Evolutionary conservation across 2,113 vertebrate genomes (phyloP), one percentile per base, ranked within the genome.

Genomic region (Carassius carassius): DNA sequence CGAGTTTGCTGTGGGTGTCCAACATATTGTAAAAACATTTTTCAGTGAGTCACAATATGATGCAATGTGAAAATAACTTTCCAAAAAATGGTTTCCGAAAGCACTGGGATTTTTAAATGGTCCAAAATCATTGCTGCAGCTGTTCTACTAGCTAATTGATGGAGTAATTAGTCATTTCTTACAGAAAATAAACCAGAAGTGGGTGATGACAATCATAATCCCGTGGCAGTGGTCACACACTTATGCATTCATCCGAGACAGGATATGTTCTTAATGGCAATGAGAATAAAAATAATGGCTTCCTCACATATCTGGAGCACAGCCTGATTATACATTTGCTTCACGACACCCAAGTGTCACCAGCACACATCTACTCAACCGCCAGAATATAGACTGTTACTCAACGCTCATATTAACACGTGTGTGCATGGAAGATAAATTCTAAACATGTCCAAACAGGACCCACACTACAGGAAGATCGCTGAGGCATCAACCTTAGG

Each of bases 391-490:
- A 62, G 35, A 47, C 76, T 60, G 37, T 81, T 69, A 81, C 62
- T 81, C 60, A 81, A 69, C 62, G 16, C 79, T 79, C 56, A 41
- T 35, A 51, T 25, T 75, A 75, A 75, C 69, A 44, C 3, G 47
- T 51, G 73, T 51, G 44, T 9, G 23, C 44, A 49, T 0, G 44
- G 41, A 87, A 82, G 88, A 86, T 85, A 62, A 81, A 89, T 80
- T 77, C 81, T 83, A 86, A 86, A 85, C 80, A 81, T 88, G 86
- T 86, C 84, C 77, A 89, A 89, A 91, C 76, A 62, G 21, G 82
- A 75, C 75, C 77, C 79, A 70, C 54, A 73, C 49, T 41, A 51
- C 35, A 78, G 62, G n/a, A 87, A 10, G 41, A 83, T 63, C 10
- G 21, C 72, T 23, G 60, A 58, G n/a, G 37, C 72, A 67, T 23